Evolutionary conservation across 2,113 vertebrate genomes (phyloP).

Genomic region (Bos indicus): DNA sequence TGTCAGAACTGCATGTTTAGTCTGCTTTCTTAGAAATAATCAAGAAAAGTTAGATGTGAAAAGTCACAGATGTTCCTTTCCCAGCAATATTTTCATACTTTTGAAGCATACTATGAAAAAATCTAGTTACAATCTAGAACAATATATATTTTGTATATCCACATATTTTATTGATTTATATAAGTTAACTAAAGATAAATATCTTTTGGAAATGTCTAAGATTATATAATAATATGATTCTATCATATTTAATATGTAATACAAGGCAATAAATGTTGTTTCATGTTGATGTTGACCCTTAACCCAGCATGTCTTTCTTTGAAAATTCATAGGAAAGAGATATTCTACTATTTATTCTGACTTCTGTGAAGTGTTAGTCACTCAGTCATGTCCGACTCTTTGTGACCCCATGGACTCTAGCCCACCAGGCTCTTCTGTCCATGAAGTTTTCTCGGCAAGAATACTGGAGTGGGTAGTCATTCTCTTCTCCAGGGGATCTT

Average conservation of each 20-base stretch:
- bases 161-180: slow-evolving; percentile 10
- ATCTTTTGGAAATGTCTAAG: background rate
- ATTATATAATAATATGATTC: background rate
- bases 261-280: background rate
- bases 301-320: background rate
- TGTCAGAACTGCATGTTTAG: slow-evolving; percentile 83
- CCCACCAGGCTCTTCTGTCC: background rate
- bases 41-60: slow-evolving; percentile 83
- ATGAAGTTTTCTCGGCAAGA: background rate
- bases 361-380: background rate
- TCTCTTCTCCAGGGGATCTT: background rate
- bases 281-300: background rate
- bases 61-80: slow-evolving; percentile 82
- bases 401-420: background rate
- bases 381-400: background rate
- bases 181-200: background rate
- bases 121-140: background rate
- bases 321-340: background rate
- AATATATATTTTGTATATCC: background rate
- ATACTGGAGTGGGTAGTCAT: background rate
- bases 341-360: background rate
- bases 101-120: slow-evolving; percentile 68
- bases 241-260: background rate
- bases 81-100: slow-evolving; percentile 70
- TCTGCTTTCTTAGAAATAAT: slow-evolving; percentile 82